Base-by-base conservation (phyloP, 2,888 invertebrate genomes). In the Pyrrhia umbra region DNA sequence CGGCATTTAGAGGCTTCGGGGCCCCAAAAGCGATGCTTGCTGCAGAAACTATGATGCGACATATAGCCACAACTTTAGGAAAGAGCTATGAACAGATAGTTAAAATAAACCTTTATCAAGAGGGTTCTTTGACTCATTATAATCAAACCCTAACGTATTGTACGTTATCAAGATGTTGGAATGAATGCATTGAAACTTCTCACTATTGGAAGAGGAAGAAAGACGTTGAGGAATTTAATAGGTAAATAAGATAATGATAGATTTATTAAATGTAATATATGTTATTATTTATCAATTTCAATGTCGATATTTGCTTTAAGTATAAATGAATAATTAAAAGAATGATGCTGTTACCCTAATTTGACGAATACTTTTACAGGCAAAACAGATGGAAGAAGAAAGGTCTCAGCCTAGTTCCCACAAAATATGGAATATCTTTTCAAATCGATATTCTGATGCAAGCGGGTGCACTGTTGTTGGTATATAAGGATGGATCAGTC, bases 1-100 rank as follows among this genome's bases (percentile, higher is more conserved):
- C 99, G 0, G 99, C 99, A 0, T 99, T 99, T 85, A 95, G 99
- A 83, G 98, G 98, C 1, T 98, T 98, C 84, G 98, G 98, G 1
- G 98, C 97, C 0, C 98, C 98, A 0, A 98, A 98, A 88, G 98
- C 97, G 5, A 98, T 98, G 98, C 96, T 97, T 80, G 96, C 97
- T 8, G 96, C 96, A 0, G 99, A 99, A 91, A 96, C 95, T 68
- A 96, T 98, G 82, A 96, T 98, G 45, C 95, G 97, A 69, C 96
- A 97, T 73, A 95, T 98, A 34, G 98, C 98, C 0, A 95, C 95
- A 25, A 95, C 95, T 63, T 92, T 98, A 30, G 94, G 95, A 0
- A 96, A 96, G 77, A 96, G 96, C 75, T 95, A 96, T 45, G 92
- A 96, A 50, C 95, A 97, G 87, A 95, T 98, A 47, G 94, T 95